Conservation (phyloP, 1,140 invertebrate species). For the Luehdorfia chinensis region DNA sequence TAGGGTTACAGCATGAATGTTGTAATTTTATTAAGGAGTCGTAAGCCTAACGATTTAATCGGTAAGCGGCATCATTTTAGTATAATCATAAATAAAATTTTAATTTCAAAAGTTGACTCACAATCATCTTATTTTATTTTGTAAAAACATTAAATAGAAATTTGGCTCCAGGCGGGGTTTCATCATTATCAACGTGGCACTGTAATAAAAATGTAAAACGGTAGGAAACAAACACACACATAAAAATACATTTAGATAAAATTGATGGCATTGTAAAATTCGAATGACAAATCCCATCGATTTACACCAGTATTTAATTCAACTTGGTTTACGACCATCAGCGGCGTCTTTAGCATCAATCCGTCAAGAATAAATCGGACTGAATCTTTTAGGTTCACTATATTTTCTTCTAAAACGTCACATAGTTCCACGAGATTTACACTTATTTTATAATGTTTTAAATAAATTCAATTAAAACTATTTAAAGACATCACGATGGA, state of each 20-base stretch:
- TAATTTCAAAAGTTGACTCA: too few species aligned
- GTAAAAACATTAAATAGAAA: too few species aligned
- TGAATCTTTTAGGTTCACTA: neutral
- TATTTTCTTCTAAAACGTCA: neutral
- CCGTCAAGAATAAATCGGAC: neutral
- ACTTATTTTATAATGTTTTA: too few species aligned
- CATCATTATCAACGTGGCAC: conserved; percentile 40
- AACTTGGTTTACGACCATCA: conserved; percentile 28
- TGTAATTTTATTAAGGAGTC: too few species aligned
- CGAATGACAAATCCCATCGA: conserved; percentile 43
- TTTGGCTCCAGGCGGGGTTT: conserved; percentile 28
- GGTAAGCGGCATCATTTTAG: neutral
- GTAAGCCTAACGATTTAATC: neutral
- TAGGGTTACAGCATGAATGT: too few species aligned
- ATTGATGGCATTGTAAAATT: conserved; percentile 60
- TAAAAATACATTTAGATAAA: conserved; percentile 65
- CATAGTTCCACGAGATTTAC: too few species aligned
- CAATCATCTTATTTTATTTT: too few species aligned
- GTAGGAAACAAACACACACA: conserved; percentile 47
- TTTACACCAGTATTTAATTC: conserved; percentile 32
- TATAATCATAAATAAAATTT: neutral
- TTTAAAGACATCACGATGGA: conserved; percentile 9
- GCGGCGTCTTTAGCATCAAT: conserved; percentile 1
- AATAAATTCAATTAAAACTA: conserved; percentile 11
- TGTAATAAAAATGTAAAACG: conserved; percentile 54